Conservation (phyloP, 2,797 vertebrate genomes). For the Platalea minor region DNA sequence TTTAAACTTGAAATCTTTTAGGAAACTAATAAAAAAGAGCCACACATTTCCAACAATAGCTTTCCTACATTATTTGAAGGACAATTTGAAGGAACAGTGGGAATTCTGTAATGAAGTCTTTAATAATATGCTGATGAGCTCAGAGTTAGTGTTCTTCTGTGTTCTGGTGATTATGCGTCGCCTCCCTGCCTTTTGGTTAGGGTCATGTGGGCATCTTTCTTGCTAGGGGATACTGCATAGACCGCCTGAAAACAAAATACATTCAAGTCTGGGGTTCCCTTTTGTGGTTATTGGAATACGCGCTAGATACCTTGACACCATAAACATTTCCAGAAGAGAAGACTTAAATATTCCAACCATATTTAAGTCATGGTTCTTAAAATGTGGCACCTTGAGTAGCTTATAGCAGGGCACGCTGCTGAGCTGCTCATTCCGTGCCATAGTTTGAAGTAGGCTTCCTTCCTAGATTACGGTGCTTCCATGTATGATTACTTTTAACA, state of each 20-base stretch:
- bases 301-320: slow-evolving; percentile 4
- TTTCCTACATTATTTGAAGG: slow-evolving; percentile 69
- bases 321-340: slow-evolving; percentile 42
- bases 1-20: slow-evolving; percentile 67
- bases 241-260: slow-evolving; percentile 12
- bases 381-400: neutral
- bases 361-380: slow-evolving; percentile 36
- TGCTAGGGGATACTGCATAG: neutral
- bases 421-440: neutral
- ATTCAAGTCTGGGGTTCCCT: neutral
- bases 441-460: neutral
- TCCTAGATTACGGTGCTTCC: neutral
- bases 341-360: slow-evolving; percentile 41
- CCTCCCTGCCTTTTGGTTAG: slow-evolving; percentile 11
- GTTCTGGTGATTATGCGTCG: slow-evolving; percentile 50
- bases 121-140: slow-evolving; percentile 38
- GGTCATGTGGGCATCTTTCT: slow-evolving; percentile 10
- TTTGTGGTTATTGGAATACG: neutral
- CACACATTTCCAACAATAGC: slow-evolving; percentile 74
- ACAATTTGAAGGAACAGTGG: slow-evolving; percentile 68
- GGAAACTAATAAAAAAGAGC: slow-evolving; percentile 70
- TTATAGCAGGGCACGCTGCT: neutral
- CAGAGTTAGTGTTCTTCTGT: slow-evolving; percentile 48
- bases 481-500: neutral
- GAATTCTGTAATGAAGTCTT: slow-evolving; percentile 37